These are phyloP conservation scores for Harpagus bidentatus DNA, from an alignment of 2,113 vertebrate genomes.

Conservation along the genomic window DNA sequence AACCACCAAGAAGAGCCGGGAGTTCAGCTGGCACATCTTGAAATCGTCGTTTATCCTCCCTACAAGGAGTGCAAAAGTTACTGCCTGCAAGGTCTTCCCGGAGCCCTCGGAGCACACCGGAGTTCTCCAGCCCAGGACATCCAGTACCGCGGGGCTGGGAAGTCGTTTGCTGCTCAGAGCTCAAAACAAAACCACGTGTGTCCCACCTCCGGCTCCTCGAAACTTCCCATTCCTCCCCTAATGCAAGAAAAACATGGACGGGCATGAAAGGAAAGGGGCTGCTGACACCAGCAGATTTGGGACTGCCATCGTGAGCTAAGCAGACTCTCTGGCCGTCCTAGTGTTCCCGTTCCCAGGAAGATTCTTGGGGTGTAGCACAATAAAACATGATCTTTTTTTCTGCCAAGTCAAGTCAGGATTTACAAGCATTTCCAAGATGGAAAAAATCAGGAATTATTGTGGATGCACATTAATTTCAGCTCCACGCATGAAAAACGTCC, in stretches of 20 bases:
- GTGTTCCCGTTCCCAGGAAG: neutral
- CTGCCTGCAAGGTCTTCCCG: neutral
- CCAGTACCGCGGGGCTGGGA: fast-evolving
- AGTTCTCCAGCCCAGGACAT: neutral
- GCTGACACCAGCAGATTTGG: neutral
- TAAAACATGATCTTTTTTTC: neutral
- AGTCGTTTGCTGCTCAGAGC: neutral
- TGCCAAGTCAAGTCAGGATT: neutral
- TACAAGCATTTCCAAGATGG: neutral
- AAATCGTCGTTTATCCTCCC: fast-evolving
- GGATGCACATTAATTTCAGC: neutral
- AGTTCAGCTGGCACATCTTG: neutral
- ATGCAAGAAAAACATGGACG: neutral
- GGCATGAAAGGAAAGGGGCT: neutral
- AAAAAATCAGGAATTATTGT: neutral
- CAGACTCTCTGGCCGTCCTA: neutral
- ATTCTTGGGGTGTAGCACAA: neutral
- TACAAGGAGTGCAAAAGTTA: neutral
- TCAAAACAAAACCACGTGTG: neutral
- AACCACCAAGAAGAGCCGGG: neutral
- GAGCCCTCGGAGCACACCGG: neutral
- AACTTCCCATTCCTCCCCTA: neutral
- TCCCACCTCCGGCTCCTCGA: neutral
- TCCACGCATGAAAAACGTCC: neutral
- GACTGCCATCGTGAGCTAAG: neutral